Conservation (phyloP, 2,113 vertebrate genomes). For the Barnardius zonarius region DNA sequence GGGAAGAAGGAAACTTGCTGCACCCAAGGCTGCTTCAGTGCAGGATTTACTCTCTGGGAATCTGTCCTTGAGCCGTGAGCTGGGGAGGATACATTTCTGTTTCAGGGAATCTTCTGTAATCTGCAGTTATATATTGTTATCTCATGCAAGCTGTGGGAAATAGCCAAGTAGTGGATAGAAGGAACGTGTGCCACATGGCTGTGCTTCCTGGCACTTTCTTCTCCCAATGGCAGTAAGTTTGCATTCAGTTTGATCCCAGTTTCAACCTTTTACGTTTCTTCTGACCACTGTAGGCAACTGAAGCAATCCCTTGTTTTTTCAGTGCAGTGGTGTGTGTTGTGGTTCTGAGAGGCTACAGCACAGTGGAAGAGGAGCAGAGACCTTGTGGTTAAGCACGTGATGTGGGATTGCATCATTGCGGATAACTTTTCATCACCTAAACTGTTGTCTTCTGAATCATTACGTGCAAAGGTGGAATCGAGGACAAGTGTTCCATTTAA, state of each 20-base stretch:
- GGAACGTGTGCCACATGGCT: neutral
- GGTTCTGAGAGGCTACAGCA: fast-evolving
- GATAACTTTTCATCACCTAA: neutral
- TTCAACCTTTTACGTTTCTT: neutral
- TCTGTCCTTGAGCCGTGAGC: neutral
- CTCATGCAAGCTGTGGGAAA: neutral
- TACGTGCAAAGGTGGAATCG: neutral
- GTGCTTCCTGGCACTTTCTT: neutral
- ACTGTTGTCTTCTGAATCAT: no score
- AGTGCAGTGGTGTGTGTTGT: neutral
- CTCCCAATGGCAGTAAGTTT: neutral
- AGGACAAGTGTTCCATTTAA: neutral
- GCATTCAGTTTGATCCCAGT: neutral
- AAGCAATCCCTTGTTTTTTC: neutral
- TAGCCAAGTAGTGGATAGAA: neutral
- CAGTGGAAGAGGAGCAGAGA: neutral
- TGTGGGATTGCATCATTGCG: neutral
- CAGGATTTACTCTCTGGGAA: neutral
- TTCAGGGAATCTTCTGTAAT: neutral
- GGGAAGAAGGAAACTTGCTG: neutral
- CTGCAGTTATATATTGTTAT: neutral
- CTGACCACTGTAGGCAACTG: neutral
- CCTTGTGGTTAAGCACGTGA: neutral
- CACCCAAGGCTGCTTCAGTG: neutral
- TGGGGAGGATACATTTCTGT: neutral